phyloP scores from a whole-genome alignment of 2,113 vertebrate species.

The Eurypyga helias region DNA sequence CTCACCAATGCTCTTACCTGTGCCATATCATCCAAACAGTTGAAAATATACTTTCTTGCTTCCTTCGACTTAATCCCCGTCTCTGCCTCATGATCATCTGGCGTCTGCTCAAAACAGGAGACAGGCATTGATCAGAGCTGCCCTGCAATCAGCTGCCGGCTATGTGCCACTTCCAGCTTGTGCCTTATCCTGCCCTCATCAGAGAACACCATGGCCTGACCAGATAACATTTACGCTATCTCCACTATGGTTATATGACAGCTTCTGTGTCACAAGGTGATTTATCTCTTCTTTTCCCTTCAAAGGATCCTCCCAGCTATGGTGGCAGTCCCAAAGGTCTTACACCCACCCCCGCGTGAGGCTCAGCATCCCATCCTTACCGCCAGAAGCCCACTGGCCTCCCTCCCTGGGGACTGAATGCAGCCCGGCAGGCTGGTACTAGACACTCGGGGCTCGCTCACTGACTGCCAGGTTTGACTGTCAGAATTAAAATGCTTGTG shows the following conservation, averaged over 20 bases:
- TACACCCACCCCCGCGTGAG: accelerated
- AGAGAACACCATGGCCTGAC: background rate
- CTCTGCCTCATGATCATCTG: constrained; percentile 94
- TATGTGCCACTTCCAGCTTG: background rate
- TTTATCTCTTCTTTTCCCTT: background rate
- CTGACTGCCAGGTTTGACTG: background rate
- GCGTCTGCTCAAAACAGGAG: constrained; percentile 81
- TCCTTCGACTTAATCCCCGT: constrained; percentile 97
- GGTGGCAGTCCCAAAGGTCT: background rate
- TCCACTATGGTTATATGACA: accelerated
- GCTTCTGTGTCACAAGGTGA: background rate
- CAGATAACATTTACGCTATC: background rate
- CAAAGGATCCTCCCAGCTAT: background rate
- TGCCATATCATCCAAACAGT: constrained; percentile 97
- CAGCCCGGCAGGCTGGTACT: background rate
- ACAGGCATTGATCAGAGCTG: constrained; percentile 23
- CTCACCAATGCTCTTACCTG: constrained; percentile 83
- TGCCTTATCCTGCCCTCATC: background rate
- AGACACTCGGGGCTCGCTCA: background rate
- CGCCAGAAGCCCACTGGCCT: background rate
- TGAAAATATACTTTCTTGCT: constrained; percentile 97
- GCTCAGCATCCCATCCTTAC: background rate
- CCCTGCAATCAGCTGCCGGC: background rate
- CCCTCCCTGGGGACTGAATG: background rate
- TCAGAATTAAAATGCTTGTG: background rate